phyloP scores from a whole-genome alignment of 2,888 invertebrate species.

The Dysmachus trigonus region DNA sequence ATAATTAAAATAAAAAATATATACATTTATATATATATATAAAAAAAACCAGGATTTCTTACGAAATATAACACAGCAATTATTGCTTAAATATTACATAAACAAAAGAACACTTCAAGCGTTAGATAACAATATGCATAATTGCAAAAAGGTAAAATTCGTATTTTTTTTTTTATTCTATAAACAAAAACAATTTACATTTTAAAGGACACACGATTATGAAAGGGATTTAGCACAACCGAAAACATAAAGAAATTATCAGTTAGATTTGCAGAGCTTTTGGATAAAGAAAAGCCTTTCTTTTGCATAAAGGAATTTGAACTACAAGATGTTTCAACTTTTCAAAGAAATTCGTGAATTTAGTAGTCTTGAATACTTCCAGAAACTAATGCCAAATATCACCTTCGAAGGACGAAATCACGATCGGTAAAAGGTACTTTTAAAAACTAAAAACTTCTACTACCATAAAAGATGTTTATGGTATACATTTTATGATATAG shows the following conservation, averaged over 20 bases:
- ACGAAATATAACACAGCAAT: not conserved
- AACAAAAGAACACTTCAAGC: not conserved
- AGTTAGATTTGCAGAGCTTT: not conserved
- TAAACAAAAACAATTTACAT: not conserved
- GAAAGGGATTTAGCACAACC: not conserved
- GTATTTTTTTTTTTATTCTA: not conserved
- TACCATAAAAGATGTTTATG: too few species aligned
- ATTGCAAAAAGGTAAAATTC: not conserved
- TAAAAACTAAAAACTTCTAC: not conserved
- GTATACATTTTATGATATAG: too few species aligned
- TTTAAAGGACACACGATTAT: not conserved
- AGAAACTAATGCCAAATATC: not conserved
- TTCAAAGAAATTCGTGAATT: too few species aligned
- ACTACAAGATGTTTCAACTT: too few species aligned
- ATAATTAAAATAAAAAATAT: too few species aligned
- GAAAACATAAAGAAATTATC: not conserved
- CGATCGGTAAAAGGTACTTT: not conserved
- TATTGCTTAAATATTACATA: not conserved
- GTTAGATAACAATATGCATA: not conserved
- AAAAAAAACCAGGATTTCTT: not conserved
- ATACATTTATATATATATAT: too few species aligned
- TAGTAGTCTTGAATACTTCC: not conserved
- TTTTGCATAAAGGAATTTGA: too few species aligned
- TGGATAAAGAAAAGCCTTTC: too few species aligned
- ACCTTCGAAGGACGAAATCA: not conserved